Evolutionary conservation across 2,888 invertebrate genomes (phyloP).

Genomic region (Pollenia labialis): DNA sequence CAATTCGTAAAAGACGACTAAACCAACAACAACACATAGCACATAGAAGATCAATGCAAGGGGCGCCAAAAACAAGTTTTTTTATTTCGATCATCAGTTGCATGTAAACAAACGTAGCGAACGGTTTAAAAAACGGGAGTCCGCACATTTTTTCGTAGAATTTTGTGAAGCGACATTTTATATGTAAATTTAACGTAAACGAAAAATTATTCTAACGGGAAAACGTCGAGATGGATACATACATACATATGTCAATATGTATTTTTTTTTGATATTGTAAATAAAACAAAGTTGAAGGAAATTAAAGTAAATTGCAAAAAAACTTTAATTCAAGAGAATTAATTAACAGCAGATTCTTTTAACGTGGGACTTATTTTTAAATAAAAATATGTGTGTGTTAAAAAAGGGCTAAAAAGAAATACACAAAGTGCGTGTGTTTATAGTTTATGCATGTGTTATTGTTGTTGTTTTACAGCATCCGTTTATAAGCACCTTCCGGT

Average conservation of each 20-base stretch:
- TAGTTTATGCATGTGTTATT: background rate
- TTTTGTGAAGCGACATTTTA: background rate
- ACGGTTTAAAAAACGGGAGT: constrained; percentile 54
- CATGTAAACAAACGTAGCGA: constrained; percentile 70
- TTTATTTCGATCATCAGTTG: constrained; percentile 61
- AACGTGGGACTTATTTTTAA: constrained; percentile 20
- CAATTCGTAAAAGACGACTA: constrained; percentile 28
- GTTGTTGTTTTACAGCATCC: constrained; percentile 25
- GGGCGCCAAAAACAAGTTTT: constrained; percentile 64
- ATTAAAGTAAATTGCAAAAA: background rate
- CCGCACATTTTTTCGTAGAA: background rate
- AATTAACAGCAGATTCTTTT: constrained; percentile 2
- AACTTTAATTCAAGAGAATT: constrained; percentile 2
- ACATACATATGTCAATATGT: too few relatives aligned
- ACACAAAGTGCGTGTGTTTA: background rate
- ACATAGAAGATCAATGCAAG: constrained; percentile 63
- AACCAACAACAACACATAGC: constrained; percentile 8
- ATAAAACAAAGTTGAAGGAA: constrained; percentile 12
- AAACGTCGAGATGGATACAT: background rate
- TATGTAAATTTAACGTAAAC: constrained; percentile 45
- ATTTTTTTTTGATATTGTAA: background rate
- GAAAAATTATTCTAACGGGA: constrained; percentile 47
- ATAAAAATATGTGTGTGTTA: background rate
- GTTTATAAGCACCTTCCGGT: constrained; percentile 62
- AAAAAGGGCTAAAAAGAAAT: background rate